Evolutionary conservation across 2,797 vertebrate species (phyloP), one percentile per base, ranked within the genome.

Genomic region (Pelodytes ibericus): DNA sequence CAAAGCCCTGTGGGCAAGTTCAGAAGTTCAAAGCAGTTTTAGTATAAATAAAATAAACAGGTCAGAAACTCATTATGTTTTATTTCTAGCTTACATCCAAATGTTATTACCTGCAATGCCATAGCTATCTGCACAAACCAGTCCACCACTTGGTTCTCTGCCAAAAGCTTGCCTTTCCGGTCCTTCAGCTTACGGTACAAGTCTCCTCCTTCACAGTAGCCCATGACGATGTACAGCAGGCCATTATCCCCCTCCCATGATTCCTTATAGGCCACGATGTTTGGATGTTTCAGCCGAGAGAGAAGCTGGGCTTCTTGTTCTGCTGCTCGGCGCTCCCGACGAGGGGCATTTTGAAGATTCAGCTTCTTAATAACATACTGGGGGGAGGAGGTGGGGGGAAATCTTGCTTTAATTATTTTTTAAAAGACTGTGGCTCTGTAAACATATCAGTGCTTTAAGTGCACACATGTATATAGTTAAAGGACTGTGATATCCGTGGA

Each of bases 71-170:
- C n/a, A n/a, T n/a, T n/a, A n/a, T 13, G 7, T 39, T 39, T 39
- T 39, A 39, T 39, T 39, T 13, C 36, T 13, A 39, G 36, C 36
- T 39, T 13, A 36, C 13, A 13, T 13, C 33, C 33, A 39, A 8
- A 13, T 13, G 15, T 0, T 3, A 75, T 80, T 85, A 98, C 97
- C 96, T 98, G 96, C 53, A 99, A 87, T 0, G 98, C 97, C 98
- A 99, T 99, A 59, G 96, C 93, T n/a, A 99, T 98, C 88, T 99
- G 98, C 51, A 99, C 95, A 83, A 99, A 99, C 98, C 98, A 99
- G 82, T 99, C 97, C 80, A 99, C 96, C 77, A 99, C 96, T 85
- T 95, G 96, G 84, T 83, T 93, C 87, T 99, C 98, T 0, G 92
- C 92, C 71, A 99, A 75, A 31, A 97, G 95, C 56, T 91, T 94